A percentile compares a stretch with the other conserved stretches of the same genome.
phyloP scores from a whole-genome alignment of 2,888 invertebrate species.

The Amorpha juglandis region DNA sequence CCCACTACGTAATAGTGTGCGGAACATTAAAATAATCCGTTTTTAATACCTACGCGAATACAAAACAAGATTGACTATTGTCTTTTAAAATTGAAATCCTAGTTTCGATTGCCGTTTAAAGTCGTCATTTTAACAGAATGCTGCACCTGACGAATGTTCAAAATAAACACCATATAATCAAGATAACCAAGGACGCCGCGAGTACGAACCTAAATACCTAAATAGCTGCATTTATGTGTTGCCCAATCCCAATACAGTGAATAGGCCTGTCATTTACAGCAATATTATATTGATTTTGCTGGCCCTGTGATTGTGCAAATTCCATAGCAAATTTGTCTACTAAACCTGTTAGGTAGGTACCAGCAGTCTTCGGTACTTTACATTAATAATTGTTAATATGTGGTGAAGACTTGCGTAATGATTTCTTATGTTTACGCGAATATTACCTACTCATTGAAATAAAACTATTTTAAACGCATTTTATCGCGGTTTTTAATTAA shows the following conservation, averaged over 20 bases:
- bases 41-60: background rate
- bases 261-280: conserved; percentile 40
- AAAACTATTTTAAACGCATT: too few relatives aligned
- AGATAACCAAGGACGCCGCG: conserved; percentile 38
- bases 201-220: too few relatives aligned
- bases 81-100: background rate
- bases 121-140: background rate
- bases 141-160: background rate
- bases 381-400: background rate
- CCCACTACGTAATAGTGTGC: background rate
- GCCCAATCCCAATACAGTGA: conserved; percentile 27
- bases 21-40: background rate
- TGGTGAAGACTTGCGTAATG: background rate
- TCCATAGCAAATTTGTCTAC: background rate
- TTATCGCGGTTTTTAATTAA: too few relatives aligned
- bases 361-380: background rate
- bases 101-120: background rate
- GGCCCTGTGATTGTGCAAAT: background rate
- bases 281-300: conserved; percentile 37
- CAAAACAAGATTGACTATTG: background rate
- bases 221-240: conserved; percentile 37
- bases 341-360: background rate
- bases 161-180: conserved; percentile 34
- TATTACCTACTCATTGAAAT: too few relatives aligned
- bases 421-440: too few relatives aligned